These are phyloP conservation scores for Rynchops niger DNA, from an alignment of 2,113 vertebrate species.

Conservation along the genomic window DNA sequence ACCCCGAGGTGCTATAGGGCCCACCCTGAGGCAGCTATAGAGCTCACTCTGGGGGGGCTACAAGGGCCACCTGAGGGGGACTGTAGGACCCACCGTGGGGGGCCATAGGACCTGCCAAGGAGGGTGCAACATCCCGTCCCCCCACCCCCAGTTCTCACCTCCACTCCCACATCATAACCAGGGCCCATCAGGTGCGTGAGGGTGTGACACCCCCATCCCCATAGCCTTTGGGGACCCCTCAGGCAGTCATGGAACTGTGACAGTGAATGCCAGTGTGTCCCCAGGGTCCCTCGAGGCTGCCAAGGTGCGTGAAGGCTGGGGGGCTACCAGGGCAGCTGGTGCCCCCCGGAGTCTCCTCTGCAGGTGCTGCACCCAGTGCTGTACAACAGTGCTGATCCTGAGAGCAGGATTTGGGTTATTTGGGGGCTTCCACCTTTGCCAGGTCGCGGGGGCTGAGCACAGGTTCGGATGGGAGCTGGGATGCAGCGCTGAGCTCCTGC, in stretches of 20 bases:
- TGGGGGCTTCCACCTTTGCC: neutral
- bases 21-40: neutral
- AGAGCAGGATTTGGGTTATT: neutral
- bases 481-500: neutral
- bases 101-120: neutral
- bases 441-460: neutral
- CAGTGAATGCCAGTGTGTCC: neutral
- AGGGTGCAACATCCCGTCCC: neutral
- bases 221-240: neutral
- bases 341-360: rapidly evolving
- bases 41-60: rapidly evolving
- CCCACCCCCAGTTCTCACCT: neutral
- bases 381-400: neutral
- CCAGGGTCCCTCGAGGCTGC: neutral
- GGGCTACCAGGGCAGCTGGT: neutral
- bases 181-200: neutral
- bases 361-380: neutral
- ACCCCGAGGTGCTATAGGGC: neutral
- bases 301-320: neutral
- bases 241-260: rapidly evolving
- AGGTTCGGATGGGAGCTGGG: neutral
- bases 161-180: rapidly evolving
- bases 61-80: neutral
- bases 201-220: neutral
- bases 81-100: neutral